Conservation (phyloP, 2,888 invertebrate genomes). For the Nephrotoma appendiculata region DNA sequence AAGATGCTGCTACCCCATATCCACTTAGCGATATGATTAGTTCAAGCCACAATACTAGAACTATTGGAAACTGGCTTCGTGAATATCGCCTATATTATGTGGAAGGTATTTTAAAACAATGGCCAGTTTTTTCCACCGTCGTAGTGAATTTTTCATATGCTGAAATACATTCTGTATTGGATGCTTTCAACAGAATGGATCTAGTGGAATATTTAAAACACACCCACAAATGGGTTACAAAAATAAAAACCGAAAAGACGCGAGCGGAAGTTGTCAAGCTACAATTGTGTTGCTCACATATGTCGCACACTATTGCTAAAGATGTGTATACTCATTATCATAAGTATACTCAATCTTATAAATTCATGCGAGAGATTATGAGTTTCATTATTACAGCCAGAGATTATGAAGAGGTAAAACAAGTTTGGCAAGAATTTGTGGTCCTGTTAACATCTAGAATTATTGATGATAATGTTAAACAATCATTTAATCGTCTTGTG, state of each 20-base stretch:
- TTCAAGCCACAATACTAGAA: no score
- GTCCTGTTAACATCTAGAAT: neutral
- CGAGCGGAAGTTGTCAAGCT: neutral
- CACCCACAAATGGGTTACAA: neutral
- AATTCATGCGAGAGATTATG: neutral
- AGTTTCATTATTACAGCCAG: neutral
- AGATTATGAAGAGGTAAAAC: neutral
- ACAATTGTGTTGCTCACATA: neutral
- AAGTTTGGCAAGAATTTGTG: no score
- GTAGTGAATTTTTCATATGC: neutral
- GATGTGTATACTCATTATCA: neutral
- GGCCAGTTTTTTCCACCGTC: neutral
- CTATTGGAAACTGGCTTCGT: neutral
- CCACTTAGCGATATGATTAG: no score
- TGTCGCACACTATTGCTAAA: neutral
- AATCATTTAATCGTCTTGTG: neutral
- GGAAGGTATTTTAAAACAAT: neutral
- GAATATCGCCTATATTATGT: neutral
- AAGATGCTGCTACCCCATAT: no score
- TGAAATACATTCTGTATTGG: neutral
- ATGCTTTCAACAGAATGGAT: neutral
- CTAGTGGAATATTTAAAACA: neutral
- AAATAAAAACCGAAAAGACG: neutral
- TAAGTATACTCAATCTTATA: neutral
- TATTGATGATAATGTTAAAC: neutral